Evolutionary conservation across 2,888 invertebrate species (phyloP).

Genomic region (Cyclophora punctaria): DNA sequence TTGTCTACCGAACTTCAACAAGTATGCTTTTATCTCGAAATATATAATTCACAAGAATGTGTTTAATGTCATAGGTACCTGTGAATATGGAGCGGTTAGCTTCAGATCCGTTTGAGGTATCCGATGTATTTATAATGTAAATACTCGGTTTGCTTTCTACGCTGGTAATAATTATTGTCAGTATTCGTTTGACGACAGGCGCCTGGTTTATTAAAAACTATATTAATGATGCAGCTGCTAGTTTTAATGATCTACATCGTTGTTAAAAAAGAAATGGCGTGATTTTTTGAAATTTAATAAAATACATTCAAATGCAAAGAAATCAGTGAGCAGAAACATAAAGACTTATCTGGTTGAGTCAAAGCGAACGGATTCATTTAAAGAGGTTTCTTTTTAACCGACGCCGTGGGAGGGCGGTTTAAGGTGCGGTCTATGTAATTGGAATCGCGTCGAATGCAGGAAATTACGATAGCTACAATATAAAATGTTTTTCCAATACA

Average conservation of each 20-base stretch:
- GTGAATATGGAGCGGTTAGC: constrained; percentile 11
- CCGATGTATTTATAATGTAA: constrained; percentile 3
- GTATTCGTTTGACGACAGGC: no score
- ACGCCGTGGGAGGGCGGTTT: constrained; percentile 1
- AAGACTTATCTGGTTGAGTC: no score
- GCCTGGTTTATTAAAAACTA: no score
- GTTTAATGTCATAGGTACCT: constrained; percentile 14
- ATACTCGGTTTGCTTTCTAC: neutral
- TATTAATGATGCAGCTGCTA: no score
- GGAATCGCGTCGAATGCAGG: constrained; percentile 28
- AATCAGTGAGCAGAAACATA: no score
- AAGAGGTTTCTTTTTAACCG: constrained; percentile 6
- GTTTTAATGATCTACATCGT: no score
- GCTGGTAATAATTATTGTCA: no score
- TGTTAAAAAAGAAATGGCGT: no score
- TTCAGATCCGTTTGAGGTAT: constrained; percentile 7
- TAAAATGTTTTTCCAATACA: constrained; percentile 24
- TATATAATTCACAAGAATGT: constrained; percentile 35
- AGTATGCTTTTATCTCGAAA: constrained; percentile 24
- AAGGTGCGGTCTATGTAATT: constrained; percentile 23
- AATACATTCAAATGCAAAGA: no score
- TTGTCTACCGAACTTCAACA: constrained; percentile 29
- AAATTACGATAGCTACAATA: constrained; percentile 33
- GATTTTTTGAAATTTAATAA: no score
- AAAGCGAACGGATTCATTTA: constrained; percentile 3